Conservation (phyloP, 1,140 invertebrate genomes). For the Formica exsecta region DNA sequence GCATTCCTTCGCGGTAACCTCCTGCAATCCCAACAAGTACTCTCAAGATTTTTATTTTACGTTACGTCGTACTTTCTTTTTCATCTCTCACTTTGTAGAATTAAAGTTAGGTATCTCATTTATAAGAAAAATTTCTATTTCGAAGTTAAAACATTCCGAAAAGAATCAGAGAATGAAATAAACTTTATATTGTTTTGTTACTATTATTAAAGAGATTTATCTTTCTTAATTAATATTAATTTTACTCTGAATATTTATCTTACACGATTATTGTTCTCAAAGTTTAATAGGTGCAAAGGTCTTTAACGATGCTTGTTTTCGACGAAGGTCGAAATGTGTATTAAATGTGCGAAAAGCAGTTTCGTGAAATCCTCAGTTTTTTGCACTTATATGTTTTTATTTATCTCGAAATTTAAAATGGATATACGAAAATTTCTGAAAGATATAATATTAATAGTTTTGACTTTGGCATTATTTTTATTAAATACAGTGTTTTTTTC, state of each 20-base stretch:
- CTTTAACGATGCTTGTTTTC: conserved; percentile 30
- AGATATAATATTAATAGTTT: neutral
- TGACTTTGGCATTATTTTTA: neutral
- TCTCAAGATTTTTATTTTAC: conserved; percentile 39
- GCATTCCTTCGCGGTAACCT: conserved; percentile 31
- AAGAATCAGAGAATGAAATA: neutral
- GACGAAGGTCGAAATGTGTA: neutral
- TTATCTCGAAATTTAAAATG: too few relatives aligned
- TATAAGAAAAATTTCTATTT: neutral
- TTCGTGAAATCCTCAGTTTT: neutral
- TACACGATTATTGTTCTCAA: conserved; percentile 23
- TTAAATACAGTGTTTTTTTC: neutral
- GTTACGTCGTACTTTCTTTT: conserved; percentile 14
- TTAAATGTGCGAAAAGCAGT: conserved; percentile 11
- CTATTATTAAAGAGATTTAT: neutral
- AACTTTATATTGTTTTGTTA: neutral
- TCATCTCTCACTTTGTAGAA: neutral
- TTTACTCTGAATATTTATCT: neutral
- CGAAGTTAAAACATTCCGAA: neutral
- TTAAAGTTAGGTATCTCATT: conserved; percentile 12
- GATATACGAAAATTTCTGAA: neutral
- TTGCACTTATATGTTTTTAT: neutral
- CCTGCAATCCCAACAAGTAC: conserved; percentile 49
- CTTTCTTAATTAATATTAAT: neutral
- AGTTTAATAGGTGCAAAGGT: conserved; percentile 6